Base-by-base conservation (phyloP, 2,113 vertebrate genomes). In the Hyaena hyaena region DNA sequence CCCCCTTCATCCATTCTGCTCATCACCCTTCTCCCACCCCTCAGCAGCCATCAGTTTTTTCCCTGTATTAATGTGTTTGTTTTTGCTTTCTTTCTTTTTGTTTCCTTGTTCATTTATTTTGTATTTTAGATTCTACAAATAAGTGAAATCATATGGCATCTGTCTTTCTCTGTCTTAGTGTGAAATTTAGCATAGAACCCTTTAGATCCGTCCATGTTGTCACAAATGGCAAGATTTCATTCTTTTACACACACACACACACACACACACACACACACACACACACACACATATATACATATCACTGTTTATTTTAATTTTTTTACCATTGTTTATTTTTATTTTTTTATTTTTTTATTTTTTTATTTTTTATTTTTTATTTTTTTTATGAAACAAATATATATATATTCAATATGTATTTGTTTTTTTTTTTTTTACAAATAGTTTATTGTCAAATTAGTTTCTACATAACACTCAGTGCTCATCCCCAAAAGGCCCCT, bases 291-390 rank as follows among this genome's bases (percentile, higher is more conserved):
- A n/a, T n/a, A n/a, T 26, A 74, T 45, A 48, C 28, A 48, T 9
- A 74, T n/a, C 12, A 85, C 74, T 84, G 45, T 68, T 74, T 90
- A 77, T 58, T 93, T 81, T 90, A 58, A 58, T 58, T 24, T 61
- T 58, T 61, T 61, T 61, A 61, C 73, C 43, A 85, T 74, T 84
- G 45, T 73, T 74, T 93, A 77, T 50, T 93, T 82, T 90, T 90
- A 90, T n/a, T n/a, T n/a, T n/a, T n/a, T n/a, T n/a, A n/a, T n/a
- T n/a, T n/a, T n/a, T n/a, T n/a, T n/a, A n/a, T n/a, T n/a, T n/a
- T n/a, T n/a, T n/a, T n/a, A n/a, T n/a, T n/a, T n/a, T n/a, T n/a
- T n/a, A n/a, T n/a, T n/a, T n/a, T n/a, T n/a, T n/a, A n/a, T n/a
- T n/a, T n/a, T n/a, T n/a, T n/a, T n/a, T n/a, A n/a, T n/a, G n/a